phyloP scores from a whole-genome alignment of 2,888 invertebrate species.

The Polietes domitor region DNA sequence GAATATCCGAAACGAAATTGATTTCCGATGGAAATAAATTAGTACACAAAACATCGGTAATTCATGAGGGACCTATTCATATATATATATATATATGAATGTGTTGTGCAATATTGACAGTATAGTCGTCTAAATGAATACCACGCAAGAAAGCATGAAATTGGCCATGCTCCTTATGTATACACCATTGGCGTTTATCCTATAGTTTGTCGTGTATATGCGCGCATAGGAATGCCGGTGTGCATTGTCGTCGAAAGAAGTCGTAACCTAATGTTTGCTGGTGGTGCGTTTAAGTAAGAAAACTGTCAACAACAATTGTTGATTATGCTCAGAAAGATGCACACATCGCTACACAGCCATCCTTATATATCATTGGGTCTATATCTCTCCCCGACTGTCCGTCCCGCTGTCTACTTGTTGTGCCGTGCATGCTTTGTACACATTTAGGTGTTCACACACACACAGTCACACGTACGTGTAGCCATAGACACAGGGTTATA shows the following conservation, averaged over 20 bases:
- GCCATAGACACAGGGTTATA: neutral
- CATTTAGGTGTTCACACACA: neutral
- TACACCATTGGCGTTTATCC: neutral
- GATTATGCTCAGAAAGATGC: conserved; percentile 13
- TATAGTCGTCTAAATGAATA: no score
- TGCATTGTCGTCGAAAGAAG: neutral
- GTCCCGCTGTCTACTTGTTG: conserved; percentile 6
- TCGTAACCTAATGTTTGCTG: conserved; percentile 18
- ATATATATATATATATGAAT: no score
- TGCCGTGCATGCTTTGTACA: neutral
- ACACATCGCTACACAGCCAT: neutral
- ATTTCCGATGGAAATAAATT: no score
- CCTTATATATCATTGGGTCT: neutral
- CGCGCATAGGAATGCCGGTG: neutral
- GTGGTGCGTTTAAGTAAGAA: conserved; percentile 36
- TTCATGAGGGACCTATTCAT: no score
- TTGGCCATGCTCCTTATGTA: neutral
- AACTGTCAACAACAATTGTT: conserved; percentile 62
- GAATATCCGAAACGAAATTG: no score
- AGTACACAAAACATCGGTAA: no score
- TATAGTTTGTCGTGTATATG: neutral
- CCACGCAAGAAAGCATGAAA: no score
- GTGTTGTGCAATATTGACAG: no score
- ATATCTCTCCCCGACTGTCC: neutral
- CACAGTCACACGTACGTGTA: neutral